Percentiles rank a stretch among this genome's conserved stretches.
phyloP scores from a whole-genome alignment of 2,888 invertebrate species.

The Apeira syringaria region DNA sequence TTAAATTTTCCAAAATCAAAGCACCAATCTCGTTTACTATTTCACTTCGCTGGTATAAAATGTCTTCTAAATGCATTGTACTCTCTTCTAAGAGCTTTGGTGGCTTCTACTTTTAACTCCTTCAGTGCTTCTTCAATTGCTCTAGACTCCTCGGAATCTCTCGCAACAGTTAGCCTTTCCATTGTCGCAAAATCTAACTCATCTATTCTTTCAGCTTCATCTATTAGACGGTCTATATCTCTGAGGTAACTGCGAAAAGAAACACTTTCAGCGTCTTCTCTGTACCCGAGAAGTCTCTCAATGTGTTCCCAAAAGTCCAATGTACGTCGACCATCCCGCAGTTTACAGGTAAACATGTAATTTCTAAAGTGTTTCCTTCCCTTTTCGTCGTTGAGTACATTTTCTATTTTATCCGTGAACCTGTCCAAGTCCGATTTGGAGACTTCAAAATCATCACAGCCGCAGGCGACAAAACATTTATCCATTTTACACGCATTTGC shows the following conservation, averaged over 20 bases:
- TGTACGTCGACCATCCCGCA: constrained; percentile 62
- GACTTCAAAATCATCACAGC: constrained; percentile 69
- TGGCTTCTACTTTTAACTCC: constrained; percentile 61
- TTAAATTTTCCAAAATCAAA: constrained; percentile 42
- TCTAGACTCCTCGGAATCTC: constrained; percentile 59
- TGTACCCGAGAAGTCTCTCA: constrained; percentile 60
- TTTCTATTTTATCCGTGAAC: constrained; percentile 78
- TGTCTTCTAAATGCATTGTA: constrained; percentile 64
- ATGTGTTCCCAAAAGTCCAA: constrained; percentile 71
- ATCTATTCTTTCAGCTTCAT: constrained; percentile 68
- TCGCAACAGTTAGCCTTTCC: constrained; percentile 60
- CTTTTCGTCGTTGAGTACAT: constrained; percentile 73
- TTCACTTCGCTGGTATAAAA: constrained; percentile 42
- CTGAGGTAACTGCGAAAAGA: constrained; percentile 55
- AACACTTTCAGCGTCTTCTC: constrained; percentile 56
- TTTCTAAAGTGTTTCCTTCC: constrained; percentile 71
- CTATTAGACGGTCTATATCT: constrained; percentile 60
- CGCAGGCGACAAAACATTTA: constrained; percentile 75
- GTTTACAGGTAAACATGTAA: constrained; percentile 71
- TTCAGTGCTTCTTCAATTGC: constrained; percentile 60
- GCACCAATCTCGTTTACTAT: constrained; percentile 32
- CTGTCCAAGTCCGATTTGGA: constrained; percentile 77
- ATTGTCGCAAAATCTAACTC: constrained; percentile 72
- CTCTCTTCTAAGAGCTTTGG: constrained; percentile 67
- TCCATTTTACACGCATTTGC: constrained; percentile 67